phyloP scores from a whole-genome alignment of 2,797 vertebrate genomes.

The Vireo griseus region DNA sequence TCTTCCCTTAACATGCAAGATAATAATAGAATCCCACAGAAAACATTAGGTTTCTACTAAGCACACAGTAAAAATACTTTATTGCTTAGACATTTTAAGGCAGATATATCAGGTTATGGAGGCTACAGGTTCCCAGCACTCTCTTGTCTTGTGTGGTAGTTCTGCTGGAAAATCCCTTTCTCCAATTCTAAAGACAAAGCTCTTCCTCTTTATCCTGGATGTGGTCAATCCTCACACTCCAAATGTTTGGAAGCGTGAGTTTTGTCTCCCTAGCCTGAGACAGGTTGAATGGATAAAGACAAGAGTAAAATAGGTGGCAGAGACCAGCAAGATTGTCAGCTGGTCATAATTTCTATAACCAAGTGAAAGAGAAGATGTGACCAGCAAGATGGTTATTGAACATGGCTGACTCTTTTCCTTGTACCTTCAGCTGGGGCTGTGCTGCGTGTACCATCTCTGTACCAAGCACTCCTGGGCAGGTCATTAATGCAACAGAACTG shows the following conservation, averaged over 20 bases:
- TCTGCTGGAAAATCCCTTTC: not conserved
- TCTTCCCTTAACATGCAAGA: not conserved
- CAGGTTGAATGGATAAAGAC: not conserved
- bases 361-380: not conserved
- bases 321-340: not conserved
- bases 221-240: not conserved
- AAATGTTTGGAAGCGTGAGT: not conserved
- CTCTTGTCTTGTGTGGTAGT: no score
- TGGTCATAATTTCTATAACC: not conserved
- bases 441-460: fast-evolving
- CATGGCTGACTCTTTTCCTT: not conserved
- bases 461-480: not conserved
- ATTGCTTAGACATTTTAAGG: not conserved
- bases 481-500: fast-evolving
- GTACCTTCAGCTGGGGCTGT: not conserved
- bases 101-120: not conserved
- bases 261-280: not conserved
- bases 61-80: not conserved
- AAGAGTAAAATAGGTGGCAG: not conserved
- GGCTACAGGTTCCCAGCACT: not conserved
- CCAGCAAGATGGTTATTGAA: not conserved
- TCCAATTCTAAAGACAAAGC: not conserved
- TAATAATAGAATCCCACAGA: not conserved
- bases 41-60: not conserved
- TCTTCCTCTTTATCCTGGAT: not conserved